Evolutionary conservation across 1,140 invertebrate genomes (phyloP).

Genomic region (Drosophila subpulchrella): DNA sequence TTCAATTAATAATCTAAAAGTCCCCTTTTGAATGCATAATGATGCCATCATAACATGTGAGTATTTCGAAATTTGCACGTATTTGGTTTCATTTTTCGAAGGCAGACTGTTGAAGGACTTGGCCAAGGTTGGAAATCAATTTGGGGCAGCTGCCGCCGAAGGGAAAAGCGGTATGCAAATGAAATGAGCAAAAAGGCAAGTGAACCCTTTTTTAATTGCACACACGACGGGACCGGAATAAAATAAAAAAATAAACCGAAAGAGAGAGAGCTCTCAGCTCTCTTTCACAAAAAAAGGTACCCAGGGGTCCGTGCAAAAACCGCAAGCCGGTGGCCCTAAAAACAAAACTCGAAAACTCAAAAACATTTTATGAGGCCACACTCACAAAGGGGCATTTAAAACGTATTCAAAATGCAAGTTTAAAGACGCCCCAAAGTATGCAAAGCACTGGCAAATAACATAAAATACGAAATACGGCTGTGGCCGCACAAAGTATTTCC

Average conservation of each 20-base stretch:
- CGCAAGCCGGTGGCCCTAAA: constrained; percentile 23
- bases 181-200: constrained; percentile 51
- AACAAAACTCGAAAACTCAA: constrained; percentile 23
- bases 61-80: neutral
- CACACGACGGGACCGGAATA: constrained; percentile 36
- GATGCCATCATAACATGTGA: neutral
- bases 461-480: constrained; percentile 38
- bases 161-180: constrained; percentile 62
- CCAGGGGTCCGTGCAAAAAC: constrained; percentile 45
- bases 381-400: constrained; percentile 70
- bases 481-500: constrained; percentile 25
- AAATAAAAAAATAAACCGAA: neutral
- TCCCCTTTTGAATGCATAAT: too few species aligned
- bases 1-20: neutral
- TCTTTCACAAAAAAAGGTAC: constrained; percentile 34
- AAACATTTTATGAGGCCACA: constrained; percentile 31
- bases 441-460: constrained; percentile 72
- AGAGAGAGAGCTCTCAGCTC: constrained; percentile 2
- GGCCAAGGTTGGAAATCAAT: constrained; percentile 53
- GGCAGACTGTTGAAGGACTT: neutral
- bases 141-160: constrained; percentile 34
- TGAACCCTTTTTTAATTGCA: constrained; percentile 70
- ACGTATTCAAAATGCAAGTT: constrained; percentile 77
- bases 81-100: neutral
- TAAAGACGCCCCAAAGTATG: constrained; percentile 76